Percentiles rank a stretch among this genome's conserved stretches.
Conservation (phyloP, 1,140 invertebrate genomes). For the Drosophila kepulauana region DNA sequence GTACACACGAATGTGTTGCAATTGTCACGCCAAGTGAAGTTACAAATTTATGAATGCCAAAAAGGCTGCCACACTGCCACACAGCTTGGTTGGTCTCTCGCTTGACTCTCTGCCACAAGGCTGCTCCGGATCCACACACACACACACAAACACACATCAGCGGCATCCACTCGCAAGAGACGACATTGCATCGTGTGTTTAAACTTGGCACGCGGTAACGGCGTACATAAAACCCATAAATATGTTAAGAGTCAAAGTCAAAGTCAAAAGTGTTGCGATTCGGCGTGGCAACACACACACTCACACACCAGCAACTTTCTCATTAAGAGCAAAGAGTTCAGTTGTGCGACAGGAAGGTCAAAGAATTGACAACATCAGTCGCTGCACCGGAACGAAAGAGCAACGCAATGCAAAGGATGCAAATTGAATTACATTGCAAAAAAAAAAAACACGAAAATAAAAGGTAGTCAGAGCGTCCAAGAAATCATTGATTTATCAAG, state of each 20-base stretch:
- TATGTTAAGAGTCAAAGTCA: slow-evolving; percentile 81
- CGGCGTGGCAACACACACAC: slow-evolving; percentile 37
- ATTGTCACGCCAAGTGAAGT: slow-evolving; percentile 84
- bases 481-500: slow-evolving; percentile 1
- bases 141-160: not conserved
- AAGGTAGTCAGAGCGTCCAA: not conserved
- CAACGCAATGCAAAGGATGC: slow-evolving; percentile 1
- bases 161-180: slow-evolving; percentile 17
- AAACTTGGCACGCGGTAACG: slow-evolving; percentile 71
- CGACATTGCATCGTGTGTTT: slow-evolving; percentile 50
- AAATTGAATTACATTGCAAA: slow-evolving; percentile 26
- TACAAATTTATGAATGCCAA: slow-evolving; percentile 84
- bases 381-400: slow-evolving; percentile 14
- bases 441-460: not conserved
- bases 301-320: slow-evolving; percentile 59
- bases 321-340: slow-evolving; percentile 73
- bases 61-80: slow-evolving; percentile 57
- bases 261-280: slow-evolving; percentile 67
- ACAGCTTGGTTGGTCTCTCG: slow-evolving; percentile 1
- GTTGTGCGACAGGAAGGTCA: slow-evolving; percentile 49
- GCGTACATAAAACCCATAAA: slow-evolving; percentile 74
- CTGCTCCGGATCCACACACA: slow-evolving; percentile 13
- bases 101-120: slow-evolving; percentile 15
- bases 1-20: slow-evolving; percentile 83
- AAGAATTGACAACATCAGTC: slow-evolving; percentile 19